These are phyloP conservation scores for Brachyalestes nurse DNA, from an alignment of 2,797 vertebrate species.

Conservation along the genomic window DNA sequence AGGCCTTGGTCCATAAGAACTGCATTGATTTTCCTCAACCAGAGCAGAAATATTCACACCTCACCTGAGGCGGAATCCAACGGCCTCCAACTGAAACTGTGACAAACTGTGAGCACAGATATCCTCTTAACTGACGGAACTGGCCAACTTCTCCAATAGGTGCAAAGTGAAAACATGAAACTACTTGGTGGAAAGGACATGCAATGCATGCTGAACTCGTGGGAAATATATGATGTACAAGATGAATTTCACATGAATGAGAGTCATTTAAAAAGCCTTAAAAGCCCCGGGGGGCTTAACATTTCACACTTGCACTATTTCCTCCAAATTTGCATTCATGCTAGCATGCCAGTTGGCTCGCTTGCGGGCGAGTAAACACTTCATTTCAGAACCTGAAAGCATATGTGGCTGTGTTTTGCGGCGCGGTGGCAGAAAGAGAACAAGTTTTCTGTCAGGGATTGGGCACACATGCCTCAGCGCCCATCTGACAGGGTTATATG, in stretches of 20 bases:
- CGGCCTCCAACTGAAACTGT: too few species aligned
- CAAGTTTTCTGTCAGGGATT: slow-evolving; percentile 19
- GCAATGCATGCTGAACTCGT: too few species aligned
- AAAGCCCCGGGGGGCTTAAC: not conserved
- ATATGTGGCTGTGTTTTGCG: not conserved
- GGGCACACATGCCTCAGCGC: slow-evolving; percentile 5
- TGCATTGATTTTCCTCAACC: slow-evolving; percentile 25
- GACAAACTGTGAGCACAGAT: not conserved
- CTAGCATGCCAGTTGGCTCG: not conserved
- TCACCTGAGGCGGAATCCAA: not conserved
- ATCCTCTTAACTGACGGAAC: not conserved
- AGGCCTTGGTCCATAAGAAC: slow-evolving; percentile 20
- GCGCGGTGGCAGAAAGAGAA: not conserved
- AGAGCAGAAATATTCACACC: not conserved
- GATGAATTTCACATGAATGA: not conserved
- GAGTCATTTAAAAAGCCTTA: not conserved
- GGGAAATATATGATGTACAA: not conserved
- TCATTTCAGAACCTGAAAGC: not conserved
- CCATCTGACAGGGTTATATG: slow-evolving; percentile 37
- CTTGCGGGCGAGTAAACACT: not conserved
- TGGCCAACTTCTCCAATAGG: too few species aligned
- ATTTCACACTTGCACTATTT: not conserved
- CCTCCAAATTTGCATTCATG: too few species aligned
- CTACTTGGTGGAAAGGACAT: not conserved
- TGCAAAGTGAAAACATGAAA: not conserved